phyloP scores from a whole-genome alignment of 1,140 invertebrate species.

The Bombus breviceps region DNA sequence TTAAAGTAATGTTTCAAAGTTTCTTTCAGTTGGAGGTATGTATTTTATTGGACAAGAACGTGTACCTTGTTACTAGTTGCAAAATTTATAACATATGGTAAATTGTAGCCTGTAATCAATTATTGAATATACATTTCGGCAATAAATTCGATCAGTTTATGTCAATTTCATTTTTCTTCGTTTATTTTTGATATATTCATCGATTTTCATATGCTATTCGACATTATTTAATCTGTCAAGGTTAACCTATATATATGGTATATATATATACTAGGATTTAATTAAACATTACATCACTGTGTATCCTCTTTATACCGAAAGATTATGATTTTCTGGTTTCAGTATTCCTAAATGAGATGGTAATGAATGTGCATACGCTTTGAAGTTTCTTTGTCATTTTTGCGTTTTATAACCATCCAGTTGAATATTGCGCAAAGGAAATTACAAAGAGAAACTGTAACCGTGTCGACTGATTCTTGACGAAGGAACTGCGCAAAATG shows the following conservation, averaged over 20 bases:
- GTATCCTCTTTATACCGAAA: background rate
- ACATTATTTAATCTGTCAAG: no score
- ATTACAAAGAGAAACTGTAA: slow-evolving; percentile 3
- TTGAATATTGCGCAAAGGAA: background rate
- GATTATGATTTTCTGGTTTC: background rate
- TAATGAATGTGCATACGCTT: background rate
- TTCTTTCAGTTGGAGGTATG: background rate
- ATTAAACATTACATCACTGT: background rate
- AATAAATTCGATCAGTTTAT: no score
- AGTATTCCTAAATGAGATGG: background rate
- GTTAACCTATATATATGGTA: no score
- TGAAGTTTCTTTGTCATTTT: background rate
- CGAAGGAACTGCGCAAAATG: background rate
- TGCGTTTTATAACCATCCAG: background rate
- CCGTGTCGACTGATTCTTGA: slow-evolving; percentile 1
- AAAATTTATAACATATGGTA: background rate
- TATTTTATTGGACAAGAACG: background rate
- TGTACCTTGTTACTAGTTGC: background rate
- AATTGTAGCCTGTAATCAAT: background rate
- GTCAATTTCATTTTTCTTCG: no score
- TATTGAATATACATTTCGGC: no score
- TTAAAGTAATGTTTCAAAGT: background rate
- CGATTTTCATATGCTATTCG: no score
- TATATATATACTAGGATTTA: background rate
- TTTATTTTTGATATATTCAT: no score